Evolutionary conservation across 2,113 vertebrate genomes (phyloP), one percentile per base, ranked within the genome.

Genomic region (Neotragus moschatus): DNA sequence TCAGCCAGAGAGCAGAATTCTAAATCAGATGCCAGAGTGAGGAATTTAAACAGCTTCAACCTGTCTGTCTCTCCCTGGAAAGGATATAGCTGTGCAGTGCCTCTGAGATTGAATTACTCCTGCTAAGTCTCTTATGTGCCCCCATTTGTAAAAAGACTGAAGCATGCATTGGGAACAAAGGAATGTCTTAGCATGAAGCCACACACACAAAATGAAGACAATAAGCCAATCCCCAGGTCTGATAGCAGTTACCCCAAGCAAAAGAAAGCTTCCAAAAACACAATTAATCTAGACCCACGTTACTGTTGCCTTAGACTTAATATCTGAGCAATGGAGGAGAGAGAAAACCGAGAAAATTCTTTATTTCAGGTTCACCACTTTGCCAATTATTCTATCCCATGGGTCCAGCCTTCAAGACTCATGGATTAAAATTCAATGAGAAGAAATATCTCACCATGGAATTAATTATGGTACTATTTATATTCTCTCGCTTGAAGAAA

Each of bases 401-500:
- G 19, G 13, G 13, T 70, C 51, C 87, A 77, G 51, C 33, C 66
- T 61, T 96, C 17, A 61, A 88, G 56, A 80, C 30, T 61, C 43
- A 1, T n/a, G 80, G 60, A 88, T 94, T 94, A 88, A 73, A 82
- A 88, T 96, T 96, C 58, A 94, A 28, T 61, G 84, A 43, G 36
- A 58, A 87, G 45, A 94, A 43, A 49, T 55, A 75, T 49, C 60
- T 87, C 81, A 73, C 49, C n/a, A 70, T 36, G 10, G 81, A 90
- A 73, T 96, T 94, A 90, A 96, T 88, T 94, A 80, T 28, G 53
- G n/a, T n/a, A 56, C 45, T 79, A 90, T 82, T 92, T 94, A 49
- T 36, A 85, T 56, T 49, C 49, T 84, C 25, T 28, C 0, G 4
- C 13, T 91, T 84, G 8, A n/a, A 88, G 49, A 51, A 49, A 70